Evolutionary conservation across 92 coral and sea anemone genomes (phyloP).

Genomic region (Bergia puertoricense): DNA sequence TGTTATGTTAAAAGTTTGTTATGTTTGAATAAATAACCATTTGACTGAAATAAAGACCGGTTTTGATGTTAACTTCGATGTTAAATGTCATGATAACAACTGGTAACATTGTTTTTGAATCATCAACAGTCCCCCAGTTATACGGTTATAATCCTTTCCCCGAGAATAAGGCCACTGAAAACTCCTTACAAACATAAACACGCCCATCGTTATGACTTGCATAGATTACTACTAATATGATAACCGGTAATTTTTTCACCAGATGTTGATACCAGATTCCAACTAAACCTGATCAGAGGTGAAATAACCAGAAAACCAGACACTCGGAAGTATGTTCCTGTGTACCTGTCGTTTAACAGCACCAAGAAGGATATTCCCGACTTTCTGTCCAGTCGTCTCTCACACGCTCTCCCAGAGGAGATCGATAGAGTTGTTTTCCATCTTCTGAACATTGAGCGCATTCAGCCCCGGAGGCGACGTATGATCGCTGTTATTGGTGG

Average conservation of each 20-base stretch:
- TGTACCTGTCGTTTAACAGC: conserved; percentile 71
- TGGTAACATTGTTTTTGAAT: no score
- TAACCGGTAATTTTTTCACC: neutral
- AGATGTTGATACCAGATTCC: conserved; percentile 69
- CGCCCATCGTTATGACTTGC: neutral
- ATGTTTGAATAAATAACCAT: no score
- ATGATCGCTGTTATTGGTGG: conserved; percentile 79
- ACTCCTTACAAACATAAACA: no score
- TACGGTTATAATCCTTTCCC: no score
- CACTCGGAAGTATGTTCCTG: conserved; percentile 70
- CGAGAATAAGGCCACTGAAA: no score
- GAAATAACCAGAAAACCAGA: conserved; percentile 69
- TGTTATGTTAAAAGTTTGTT: no score
- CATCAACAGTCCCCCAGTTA: no score
- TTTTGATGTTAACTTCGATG: no score
- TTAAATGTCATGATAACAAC: no score
- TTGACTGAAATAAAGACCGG: no score
- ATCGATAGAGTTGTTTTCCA: conserved; percentile 74
- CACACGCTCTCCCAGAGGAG: conserved; percentile 65
- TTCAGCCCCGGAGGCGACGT: conserved; percentile 72
- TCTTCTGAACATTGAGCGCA: conserved; percentile 70
- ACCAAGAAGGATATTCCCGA: conserved; percentile 64
- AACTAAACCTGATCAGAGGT: conserved; percentile 73
- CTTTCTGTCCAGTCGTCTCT: conserved; percentile 63
- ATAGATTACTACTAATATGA: neutral